Percentiles rank a stretch among this genome's conserved stretches.
phyloP scores from a whole-genome alignment of 2,888 invertebrate genomes.

The Salpingus planirostris region DNA sequence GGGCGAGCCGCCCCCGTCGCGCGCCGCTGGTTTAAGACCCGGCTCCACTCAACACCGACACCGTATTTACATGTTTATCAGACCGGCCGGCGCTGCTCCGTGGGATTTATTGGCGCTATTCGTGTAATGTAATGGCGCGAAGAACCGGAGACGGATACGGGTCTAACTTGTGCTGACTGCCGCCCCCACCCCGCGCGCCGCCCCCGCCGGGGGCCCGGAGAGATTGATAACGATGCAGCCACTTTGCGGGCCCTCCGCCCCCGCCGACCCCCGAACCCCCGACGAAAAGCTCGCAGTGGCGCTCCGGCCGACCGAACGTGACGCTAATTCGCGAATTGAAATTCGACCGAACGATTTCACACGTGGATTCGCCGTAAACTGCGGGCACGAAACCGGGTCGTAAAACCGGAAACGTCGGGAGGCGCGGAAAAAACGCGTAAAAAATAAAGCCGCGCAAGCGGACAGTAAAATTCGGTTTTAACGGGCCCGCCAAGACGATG shows the following conservation, averaged over 20 bases:
- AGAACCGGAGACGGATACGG: constrained; percentile 36
- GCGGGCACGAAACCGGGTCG: too few species aligned
- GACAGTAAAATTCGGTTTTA: too few species aligned
- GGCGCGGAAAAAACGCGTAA: too few species aligned
- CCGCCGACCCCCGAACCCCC: too few species aligned
- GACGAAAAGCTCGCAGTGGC: constrained; percentile 8
- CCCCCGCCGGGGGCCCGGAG: constrained; percentile 2
- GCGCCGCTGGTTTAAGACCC: too few species aligned
- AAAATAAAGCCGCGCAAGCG: too few species aligned
- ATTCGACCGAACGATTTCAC: too few species aligned
- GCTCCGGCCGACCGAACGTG: constrained; percentile 6
- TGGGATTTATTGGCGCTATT: constrained; percentile 34
- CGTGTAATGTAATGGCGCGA: constrained; percentile 35
- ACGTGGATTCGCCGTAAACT: too few species aligned
- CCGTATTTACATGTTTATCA: constrained; percentile 38
- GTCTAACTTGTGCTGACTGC: constrained; percentile 21
- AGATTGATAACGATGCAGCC: constrained; percentile 17
- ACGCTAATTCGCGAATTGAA: too few species aligned
- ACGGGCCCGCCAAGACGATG: too few species aligned
- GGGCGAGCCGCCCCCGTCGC: too few species aligned
- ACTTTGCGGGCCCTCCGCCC: constrained; percentile 9
- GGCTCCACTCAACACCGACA: constrained; percentile 4
- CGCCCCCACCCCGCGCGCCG: constrained; percentile 7
- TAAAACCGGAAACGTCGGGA: too few species aligned
- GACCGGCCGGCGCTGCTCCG: constrained; percentile 27